Evolutionary conservation across 2,113 vertebrate species (phyloP).

Genomic region (Petromus typicus): DNA sequence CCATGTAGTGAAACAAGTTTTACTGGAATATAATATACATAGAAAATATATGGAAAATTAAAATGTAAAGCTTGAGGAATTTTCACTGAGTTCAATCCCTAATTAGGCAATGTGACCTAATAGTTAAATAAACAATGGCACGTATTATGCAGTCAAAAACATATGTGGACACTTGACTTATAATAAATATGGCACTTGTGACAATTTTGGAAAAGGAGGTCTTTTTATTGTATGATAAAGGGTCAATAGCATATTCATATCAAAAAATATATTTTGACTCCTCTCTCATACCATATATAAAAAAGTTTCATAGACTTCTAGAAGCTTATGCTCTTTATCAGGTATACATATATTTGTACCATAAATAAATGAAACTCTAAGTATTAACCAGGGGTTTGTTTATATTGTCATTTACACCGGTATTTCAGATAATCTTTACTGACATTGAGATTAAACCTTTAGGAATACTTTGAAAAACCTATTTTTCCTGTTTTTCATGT

Average conservation of each 20-base stretch:
- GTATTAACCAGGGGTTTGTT: slow-evolving; percentile 61
- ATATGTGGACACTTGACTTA: background rate
- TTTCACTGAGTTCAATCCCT: background rate
- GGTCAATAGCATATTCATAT: background rate
- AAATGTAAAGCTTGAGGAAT: background rate
- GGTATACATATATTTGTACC: background rate
- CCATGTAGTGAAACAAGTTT: background rate
- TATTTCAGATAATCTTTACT: background rate
- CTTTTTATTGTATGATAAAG: background rate
- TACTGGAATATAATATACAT: background rate
- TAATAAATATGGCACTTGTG: background rate
- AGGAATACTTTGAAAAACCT: background rate
- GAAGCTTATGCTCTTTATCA: slow-evolving; percentile 34
- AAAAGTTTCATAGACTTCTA: slow-evolving; percentile 52
- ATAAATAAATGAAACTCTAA: slow-evolving; percentile 64
- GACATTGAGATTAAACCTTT: background rate
- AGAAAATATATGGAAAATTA: background rate
- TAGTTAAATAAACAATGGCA: background rate
- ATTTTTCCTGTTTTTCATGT: background rate
- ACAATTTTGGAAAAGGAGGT: background rate
- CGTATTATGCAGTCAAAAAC: background rate
- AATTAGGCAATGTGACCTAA: background rate
- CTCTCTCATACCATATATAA: background rate
- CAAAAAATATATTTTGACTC: background rate
- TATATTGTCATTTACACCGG: background rate